These are phyloP conservation scores for Muraenolepis orangiensis DNA, from an alignment of 2,797 vertebrate species.

Conservation along the genomic window DNA sequence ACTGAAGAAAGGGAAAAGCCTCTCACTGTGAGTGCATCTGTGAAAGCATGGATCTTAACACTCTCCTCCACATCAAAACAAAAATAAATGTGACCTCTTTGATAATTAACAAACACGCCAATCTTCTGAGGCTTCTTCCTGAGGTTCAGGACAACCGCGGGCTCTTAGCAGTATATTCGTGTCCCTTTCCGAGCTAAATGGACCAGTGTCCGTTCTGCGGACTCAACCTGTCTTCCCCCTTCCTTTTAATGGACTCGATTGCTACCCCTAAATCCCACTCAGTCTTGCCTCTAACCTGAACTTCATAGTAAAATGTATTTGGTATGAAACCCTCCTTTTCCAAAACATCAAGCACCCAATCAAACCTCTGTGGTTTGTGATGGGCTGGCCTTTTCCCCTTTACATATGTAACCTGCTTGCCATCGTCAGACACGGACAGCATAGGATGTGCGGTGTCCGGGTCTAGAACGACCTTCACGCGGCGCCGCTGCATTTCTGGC, in stretches of 20 bases:
- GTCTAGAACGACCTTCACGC: background rate
- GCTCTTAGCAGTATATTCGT: slow-evolving; percentile 29
- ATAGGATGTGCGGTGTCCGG: background rate
- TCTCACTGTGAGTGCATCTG: slow-evolving; percentile 35
- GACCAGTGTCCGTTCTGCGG: slow-evolving; percentile 58
- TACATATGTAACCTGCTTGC: background rate
- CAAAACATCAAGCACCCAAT: too few relatives aligned
- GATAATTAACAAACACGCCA: slow-evolving; percentile 55
- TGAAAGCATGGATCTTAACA: slow-evolving; percentile 54
- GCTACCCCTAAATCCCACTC: slow-evolving; percentile 60
- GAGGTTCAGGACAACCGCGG: slow-evolving; percentile 22
- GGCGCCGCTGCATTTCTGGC: background rate
- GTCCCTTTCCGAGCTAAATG: slow-evolving; percentile 45
- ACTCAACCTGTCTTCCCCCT: too few relatives aligned
- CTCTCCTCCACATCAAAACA: slow-evolving; percentile 44
- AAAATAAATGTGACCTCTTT: slow-evolving; percentile 50
- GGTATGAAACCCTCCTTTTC: slow-evolving; percentile 50
- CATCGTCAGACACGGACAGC: background rate
- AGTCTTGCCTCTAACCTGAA: slow-evolving; percentile 52
- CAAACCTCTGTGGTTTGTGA: slow-evolving; percentile 41
- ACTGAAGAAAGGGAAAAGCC: slow-evolving; percentile 35
- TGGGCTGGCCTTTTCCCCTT: slow-evolving; percentile 1
- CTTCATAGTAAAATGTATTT: slow-evolving; percentile 58
- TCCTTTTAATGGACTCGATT: too few relatives aligned
- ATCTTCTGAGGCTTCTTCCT: slow-evolving; percentile 23